These are phyloP conservation scores for Plebejus argus DNA, from an alignment of 2,888 invertebrate genomes.

Conservation along the genomic window DNA sequence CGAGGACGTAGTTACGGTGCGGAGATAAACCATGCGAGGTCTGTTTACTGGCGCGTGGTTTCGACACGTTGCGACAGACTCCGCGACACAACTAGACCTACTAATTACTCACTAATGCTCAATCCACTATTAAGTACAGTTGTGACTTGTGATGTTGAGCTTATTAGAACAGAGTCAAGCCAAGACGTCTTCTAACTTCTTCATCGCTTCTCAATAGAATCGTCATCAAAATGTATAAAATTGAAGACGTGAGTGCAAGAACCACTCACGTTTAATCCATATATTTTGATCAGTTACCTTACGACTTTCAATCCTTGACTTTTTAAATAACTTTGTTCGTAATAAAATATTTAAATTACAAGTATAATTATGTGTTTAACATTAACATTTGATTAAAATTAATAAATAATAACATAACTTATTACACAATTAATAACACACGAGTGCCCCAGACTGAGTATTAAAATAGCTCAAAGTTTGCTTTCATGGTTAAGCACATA, in stretches of 20 bases:
- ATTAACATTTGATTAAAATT: not conserved
- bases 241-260: too few relatives aligned
- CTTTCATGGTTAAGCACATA: not conserved
- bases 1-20: conserved; percentile 9
- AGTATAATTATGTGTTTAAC: too few relatives aligned
- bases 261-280: too few relatives aligned
- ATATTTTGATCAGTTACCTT: too few relatives aligned
- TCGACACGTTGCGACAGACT: not conserved
- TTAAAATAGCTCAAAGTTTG: not conserved
- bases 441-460: not conserved
- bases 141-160: too few relatives aligned
- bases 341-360: too few relatives aligned
- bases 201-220: too few relatives aligned
- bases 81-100: not conserved
- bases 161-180: too few relatives aligned
- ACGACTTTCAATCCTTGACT: too few relatives aligned
- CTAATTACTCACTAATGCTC: not conserved
- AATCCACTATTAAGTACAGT: not conserved
- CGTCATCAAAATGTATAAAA: too few relatives aligned
- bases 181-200: too few relatives aligned
- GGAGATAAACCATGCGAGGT: conserved; percentile 8
- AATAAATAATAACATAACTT: not conserved
- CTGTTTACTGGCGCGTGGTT: not conserved
- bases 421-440: not conserved
- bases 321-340: too few relatives aligned